These are phyloP conservation scores for Gnathochromis pfefferi DNA, from an alignment of 2,113 vertebrate species.

Conservation along the genomic window DNA sequence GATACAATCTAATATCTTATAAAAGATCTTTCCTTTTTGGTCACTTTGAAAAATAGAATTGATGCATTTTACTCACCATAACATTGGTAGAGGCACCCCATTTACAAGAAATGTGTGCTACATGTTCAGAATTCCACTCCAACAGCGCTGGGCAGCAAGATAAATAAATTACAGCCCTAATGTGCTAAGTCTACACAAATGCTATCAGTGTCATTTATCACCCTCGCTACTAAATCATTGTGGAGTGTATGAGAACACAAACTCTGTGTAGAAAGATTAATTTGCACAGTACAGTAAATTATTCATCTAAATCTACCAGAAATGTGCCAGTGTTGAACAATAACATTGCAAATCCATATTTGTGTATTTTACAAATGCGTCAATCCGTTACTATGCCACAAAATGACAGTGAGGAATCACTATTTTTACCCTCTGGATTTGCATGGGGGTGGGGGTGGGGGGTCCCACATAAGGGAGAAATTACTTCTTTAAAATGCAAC, in stretches of 20 bases:
- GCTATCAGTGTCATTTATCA: slow-evolving; percentile 58
- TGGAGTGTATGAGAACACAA: slow-evolving; percentile 48
- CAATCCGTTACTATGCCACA: background rate
- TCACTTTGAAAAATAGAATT: background rate
- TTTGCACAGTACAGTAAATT: slow-evolving; percentile 15
- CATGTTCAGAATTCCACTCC: background rate
- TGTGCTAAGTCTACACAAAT: slow-evolving; percentile 22
- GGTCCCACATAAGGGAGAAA: slow-evolving; percentile 36
- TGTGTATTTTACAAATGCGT: background rate
- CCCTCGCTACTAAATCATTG: slow-evolving; percentile 51
- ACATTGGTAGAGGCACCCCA: background rate
- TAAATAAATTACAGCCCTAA: slow-evolving; percentile 50
- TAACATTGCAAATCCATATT: slow-evolving; percentile 10
- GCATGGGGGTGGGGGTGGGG: accelerated
- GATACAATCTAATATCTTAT: background rate
- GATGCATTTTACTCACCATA: background rate
- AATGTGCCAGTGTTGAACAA: background rate
- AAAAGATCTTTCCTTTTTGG: background rate
- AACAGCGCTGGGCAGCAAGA: slow-evolving; percentile 4
- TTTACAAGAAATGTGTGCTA: background rate
- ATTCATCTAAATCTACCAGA: slow-evolving; percentile 11
- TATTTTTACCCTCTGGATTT: background rate
- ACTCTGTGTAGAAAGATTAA: slow-evolving; percentile 49
- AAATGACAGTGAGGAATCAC: background rate
- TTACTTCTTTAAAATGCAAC: background rate